A percentile compares a stretch with the other conserved stretches of the same genome.
Evolutionary conservation across 1,140 invertebrate genomes (phyloP).

Genomic region (Saccostrea cuccullata): DNA sequence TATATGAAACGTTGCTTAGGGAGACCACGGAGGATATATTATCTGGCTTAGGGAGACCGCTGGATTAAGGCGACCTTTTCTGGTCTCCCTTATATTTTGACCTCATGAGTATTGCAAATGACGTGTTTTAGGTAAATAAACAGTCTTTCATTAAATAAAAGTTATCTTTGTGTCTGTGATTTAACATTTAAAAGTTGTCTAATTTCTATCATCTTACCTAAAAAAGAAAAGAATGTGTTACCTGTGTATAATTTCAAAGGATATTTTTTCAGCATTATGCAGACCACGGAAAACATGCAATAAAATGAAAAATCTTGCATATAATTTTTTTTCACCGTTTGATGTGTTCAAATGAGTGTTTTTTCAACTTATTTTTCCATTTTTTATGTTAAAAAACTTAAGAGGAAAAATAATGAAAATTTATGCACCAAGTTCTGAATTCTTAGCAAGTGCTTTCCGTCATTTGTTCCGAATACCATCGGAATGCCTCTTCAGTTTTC

Average conservation of each 20-base stretch:
- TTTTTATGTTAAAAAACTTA: neutral
- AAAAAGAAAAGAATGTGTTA: neutral
- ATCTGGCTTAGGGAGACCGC: too few relatives aligned
- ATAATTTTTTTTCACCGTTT: neutral
- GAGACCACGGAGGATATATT: too few relatives aligned
- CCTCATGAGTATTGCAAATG: too few relatives aligned
- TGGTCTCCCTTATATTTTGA: too few relatives aligned
- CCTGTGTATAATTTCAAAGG: neutral
- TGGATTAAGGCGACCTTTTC: too few relatives aligned
- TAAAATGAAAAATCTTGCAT: neutral
- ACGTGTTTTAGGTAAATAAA: too few relatives aligned
- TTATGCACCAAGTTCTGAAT: neutral
- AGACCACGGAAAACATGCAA: neutral
- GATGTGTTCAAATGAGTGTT: neutral
- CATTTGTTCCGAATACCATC: slow-evolving; percentile 8
- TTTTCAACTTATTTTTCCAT: neutral
- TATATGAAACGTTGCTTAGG: too few relatives aligned
- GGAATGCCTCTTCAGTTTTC: neutral
- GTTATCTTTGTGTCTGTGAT: too few relatives aligned
- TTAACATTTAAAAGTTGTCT: too few relatives aligned
- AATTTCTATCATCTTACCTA: too few relatives aligned
- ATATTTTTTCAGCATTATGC: neutral
- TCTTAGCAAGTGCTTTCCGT: neutral
- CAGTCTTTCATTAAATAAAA: too few relatives aligned
- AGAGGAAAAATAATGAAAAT: neutral